These are phyloP conservation scores for Eurosta solidaginis DNA, from an alignment of 1,140 invertebrate species.

Conservation along the genomic window DNA sequence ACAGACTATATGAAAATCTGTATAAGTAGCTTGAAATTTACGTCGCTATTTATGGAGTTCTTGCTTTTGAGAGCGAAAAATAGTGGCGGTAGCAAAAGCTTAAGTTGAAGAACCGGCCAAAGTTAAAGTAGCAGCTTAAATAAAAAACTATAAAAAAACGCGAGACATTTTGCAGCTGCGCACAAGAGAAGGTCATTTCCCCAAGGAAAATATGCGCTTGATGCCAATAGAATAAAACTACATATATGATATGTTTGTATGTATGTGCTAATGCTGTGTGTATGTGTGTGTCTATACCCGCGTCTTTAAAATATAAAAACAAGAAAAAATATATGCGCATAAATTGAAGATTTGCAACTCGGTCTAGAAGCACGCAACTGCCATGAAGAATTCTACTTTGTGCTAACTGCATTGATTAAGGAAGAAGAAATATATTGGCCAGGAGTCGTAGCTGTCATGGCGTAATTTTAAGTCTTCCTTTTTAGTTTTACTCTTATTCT, in stretches of 20 bases:
- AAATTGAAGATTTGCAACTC: background rate
- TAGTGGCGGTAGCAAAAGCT: background rate
- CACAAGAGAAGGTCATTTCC: slow-evolving; percentile 24
- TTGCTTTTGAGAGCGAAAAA: background rate
- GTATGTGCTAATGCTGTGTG: background rate
- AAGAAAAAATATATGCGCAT: background rate
- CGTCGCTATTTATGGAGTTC: too few relatives aligned
- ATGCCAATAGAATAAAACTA: background rate
- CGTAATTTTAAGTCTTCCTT: too few relatives aligned
- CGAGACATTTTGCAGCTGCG: slow-evolving; percentile 2
- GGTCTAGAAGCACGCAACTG: background rate
- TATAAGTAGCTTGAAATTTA: too few relatives aligned
- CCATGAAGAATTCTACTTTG: background rate
- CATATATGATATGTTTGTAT: background rate
- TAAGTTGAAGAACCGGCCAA: background rate
- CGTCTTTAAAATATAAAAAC: too few relatives aligned
- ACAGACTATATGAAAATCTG: too few relatives aligned
- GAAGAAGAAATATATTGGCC: too few relatives aligned
- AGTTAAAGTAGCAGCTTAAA: background rate
- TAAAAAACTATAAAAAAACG: background rate
- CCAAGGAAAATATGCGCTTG: background rate
- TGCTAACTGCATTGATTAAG: background rate
- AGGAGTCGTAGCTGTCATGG: too few relatives aligned
- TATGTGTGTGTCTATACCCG: background rate
- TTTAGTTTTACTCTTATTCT: too few relatives aligned